Evolutionary conservation across 2,113 vertebrate species (phyloP).

Genomic region (Pelodiscus sinensis): DNA sequence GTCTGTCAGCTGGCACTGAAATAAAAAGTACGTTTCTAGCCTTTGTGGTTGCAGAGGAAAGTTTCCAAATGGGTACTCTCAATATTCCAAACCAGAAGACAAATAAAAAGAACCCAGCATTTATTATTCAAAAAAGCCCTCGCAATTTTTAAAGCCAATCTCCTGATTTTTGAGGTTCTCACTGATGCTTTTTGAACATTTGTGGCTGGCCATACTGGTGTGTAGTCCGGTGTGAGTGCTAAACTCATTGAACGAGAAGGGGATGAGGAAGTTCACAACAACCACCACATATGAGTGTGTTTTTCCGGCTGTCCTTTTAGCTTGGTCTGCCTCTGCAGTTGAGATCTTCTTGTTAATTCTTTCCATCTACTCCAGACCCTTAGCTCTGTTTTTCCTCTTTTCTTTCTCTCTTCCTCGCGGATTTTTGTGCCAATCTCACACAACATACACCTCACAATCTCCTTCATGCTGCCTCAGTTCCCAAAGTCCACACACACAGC

Average conservation of each 20-base stretch:
- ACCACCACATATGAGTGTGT: background rate
- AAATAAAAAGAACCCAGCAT: background rate
- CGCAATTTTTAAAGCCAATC: background rate
- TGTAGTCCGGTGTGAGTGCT: background rate
- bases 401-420: background rate
- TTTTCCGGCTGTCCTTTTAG: background rate
- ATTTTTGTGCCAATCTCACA: background rate
- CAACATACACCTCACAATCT: background rate
- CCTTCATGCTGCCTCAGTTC: background rate
- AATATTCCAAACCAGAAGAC: background rate
- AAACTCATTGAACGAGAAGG: background rate
- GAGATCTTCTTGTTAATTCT: no score
- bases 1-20: constrained; percentile 7
- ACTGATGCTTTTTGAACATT: constrained; percentile 12
- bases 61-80: constrained; percentile 12
- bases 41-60: background rate
- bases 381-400: background rate
- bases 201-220: background rate
- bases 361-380: no score
- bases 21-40: background rate
- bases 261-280: background rate
- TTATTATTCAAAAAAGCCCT: background rate
- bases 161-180: background rate
- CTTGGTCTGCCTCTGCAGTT: background rate
- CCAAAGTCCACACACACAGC: background rate